Conservation (phyloP, 35 echinoderm and acorn worm genomes). For the Apostichopus californicus region DNA sequence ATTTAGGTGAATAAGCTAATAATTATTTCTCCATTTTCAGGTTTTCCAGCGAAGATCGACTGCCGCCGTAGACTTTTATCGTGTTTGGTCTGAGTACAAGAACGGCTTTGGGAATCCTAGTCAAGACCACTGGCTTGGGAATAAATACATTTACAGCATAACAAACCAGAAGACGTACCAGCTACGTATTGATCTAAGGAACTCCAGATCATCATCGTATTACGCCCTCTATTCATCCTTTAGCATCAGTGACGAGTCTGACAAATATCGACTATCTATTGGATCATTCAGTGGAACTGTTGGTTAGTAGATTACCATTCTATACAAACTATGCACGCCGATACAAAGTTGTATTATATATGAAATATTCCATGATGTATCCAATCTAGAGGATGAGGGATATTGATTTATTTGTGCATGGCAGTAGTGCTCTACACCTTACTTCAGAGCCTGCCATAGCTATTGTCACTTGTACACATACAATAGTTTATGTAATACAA, state of each 20-base stretch:
- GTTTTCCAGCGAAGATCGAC: background rate
- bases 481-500: too few species aligned
- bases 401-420: too few species aligned
- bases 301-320: too few species aligned
- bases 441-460: too few species aligned
- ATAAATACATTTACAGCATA: background rate
- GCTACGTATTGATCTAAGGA: background rate
- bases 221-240: background rate
- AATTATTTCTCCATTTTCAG: background rate
- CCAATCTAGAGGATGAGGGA: too few species aligned
- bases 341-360: too few species aligned
- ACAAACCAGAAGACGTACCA: background rate
- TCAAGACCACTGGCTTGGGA: background rate
- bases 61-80: background rate
- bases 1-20: too few species aligned
- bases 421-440: too few species aligned
- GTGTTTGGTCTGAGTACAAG: too few species aligned
- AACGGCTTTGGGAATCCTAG: background rate
- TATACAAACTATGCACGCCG: too few species aligned
- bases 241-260: background rate
- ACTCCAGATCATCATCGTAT: background rate
- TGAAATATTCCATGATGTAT: too few species aligned
- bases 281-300: background rate
- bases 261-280: background rate
- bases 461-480: too few species aligned